Evolutionary conservation across 2,888 invertebrate genomes (phyloP), one percentile per base, ranked within the genome.

Genomic region (Diachrysia chrysitis): DNA sequence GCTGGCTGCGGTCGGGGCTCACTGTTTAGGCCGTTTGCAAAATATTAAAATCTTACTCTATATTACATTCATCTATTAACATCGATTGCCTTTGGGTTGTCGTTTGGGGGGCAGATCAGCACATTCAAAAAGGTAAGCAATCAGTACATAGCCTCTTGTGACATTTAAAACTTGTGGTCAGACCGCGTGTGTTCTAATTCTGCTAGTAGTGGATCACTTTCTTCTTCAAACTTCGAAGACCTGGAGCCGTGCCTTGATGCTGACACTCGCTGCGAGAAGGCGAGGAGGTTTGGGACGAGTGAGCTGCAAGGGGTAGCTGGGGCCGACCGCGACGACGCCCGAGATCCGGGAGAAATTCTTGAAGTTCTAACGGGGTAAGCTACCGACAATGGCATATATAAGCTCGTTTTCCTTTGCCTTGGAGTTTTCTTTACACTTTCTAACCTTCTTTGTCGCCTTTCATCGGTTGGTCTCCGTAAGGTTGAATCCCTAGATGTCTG

Each of bases 261-360:
- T 12, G 95, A 93, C 1, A 94, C 90, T 72, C 96, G 92, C 66
- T 96, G 96, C n/a, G 96, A 91, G 55, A 97, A 96, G 17, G 96
- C 96, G 76, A 97, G 95, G 2, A 96, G 89, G 79, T 95, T 96
- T 12, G 97, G 97, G 17, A 97, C 96, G 63, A 97, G 93, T 93
- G 96, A 96, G 37, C 97, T 97, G 74, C 97, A 97, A 0, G 98
- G 98, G 0, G 98, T 98, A 2, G 97, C 97, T 0, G 98, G 98
- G 0, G 98, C 98, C 0, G 98, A 98, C 21, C 97, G 93, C 0
- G 98, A 97, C 9, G 97, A 94, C 94, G 97, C 97, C 54, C 97
- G 95, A 69, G 96, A 91, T 59, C 93, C 92, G 0, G 95, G 93
- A 0, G 94, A 92, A 66, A 91, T 87, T 74, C 93, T 87, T 1